Conservation (phyloP, 1,140 invertebrate species). For the Bombus sibiricus region DNA sequence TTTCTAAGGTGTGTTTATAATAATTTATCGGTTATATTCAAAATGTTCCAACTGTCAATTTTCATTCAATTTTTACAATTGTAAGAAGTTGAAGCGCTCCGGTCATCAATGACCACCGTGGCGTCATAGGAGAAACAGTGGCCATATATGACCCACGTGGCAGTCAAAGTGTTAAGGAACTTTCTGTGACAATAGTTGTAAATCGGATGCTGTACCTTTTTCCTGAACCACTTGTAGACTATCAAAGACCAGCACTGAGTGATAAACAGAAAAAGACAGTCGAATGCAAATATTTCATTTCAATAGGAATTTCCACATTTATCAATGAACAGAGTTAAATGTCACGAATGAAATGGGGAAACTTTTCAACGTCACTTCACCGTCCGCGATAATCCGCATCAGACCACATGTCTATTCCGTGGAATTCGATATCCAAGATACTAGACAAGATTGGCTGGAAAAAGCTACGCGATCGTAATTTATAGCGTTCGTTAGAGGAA, state of each 20-base stretch:
- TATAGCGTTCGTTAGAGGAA: constrained; percentile 20
- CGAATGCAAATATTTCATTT: neutral
- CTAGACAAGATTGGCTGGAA: neutral
- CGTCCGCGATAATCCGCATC: too few relatives aligned
- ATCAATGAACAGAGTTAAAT: neutral
- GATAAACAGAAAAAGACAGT: neutral
- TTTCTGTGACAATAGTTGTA: neutral
- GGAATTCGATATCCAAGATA: neutral
- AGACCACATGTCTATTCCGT: neutral
- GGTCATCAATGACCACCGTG: too few relatives aligned
- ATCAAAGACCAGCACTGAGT: neutral
- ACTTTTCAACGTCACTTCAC: neutral
- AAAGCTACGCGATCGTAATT: constrained; percentile 22
- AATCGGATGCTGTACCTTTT: neutral
- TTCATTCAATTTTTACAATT: too few relatives aligned
- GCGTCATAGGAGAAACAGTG: too few relatives aligned
- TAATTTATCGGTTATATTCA: too few relatives aligned
- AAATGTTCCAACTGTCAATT: too few relatives aligned
- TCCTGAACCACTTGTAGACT: neutral
- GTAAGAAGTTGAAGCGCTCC: rapidly evolving
- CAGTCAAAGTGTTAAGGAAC: too few relatives aligned
- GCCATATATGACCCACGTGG: rapidly evolving
- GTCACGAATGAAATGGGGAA: neutral
- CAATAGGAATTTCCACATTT: neutral
- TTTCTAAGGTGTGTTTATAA: too few relatives aligned